Conservation (phyloP, 1,140 invertebrate species). For the Zaprionus gabonicus region DNA sequence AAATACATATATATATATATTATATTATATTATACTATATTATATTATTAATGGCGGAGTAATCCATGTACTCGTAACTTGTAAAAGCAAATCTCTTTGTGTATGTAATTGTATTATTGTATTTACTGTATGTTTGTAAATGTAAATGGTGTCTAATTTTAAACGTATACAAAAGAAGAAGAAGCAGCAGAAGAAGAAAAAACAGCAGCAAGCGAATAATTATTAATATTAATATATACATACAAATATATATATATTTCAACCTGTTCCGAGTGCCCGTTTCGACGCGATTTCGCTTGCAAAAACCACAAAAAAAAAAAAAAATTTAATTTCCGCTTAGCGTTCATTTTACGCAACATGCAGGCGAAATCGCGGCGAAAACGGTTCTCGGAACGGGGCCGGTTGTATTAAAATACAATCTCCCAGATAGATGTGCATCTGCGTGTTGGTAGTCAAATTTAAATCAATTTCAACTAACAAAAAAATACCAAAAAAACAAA, state of each 20-base stretch:
- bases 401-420: conserved; percentile 40
- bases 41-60: conserved; percentile 1
- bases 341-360: neutral
- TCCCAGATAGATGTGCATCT: conserved; percentile 39
- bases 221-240: conserved; percentile 35
- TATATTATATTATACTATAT: neutral
- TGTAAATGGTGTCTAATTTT: conserved; percentile 76
- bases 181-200: conserved; percentile 1
- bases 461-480: conserved; percentile 42
- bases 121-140: conserved; percentile 53
- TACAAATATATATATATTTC: conserved; percentile 36
- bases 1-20: neutral
- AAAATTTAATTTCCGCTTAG: neutral
- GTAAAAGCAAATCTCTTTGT: conserved; percentile 45
- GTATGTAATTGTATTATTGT: conserved; percentile 67
- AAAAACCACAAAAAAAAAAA: neutral
- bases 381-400: neutral
- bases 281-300: neutral
- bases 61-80: conserved; percentile 3
- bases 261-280: neutral
- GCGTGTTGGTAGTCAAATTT: conserved; percentile 54
- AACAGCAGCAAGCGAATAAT: conserved; percentile 23
- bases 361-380: neutral
- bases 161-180: conserved; percentile 40
- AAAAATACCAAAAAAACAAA: conserved; percentile 14